Conservation (phyloP, 2,113 vertebrate species). For the Hippocampus barbouri region DNA sequence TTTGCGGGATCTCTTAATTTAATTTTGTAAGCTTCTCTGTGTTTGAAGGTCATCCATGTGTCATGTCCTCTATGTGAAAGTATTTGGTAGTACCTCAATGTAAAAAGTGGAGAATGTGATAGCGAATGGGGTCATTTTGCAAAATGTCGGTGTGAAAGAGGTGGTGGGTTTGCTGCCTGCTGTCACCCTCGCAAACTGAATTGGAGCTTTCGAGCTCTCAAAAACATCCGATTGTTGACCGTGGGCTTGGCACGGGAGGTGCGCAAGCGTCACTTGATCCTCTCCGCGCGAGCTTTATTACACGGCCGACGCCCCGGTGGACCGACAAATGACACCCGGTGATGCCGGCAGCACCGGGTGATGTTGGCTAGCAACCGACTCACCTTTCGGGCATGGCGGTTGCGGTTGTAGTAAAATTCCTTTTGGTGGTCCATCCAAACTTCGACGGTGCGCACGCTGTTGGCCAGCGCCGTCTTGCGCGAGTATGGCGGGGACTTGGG, state of each 20-base stretch:
- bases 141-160: not conserved
- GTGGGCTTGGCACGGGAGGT: not conserved
- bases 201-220: not conserved
- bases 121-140: not conserved
- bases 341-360: not conserved
- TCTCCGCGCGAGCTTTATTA: conserved; percentile 43
- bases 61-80: not conserved
- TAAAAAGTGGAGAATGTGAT: too few species aligned
- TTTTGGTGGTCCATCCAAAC: conserved; percentile 98
- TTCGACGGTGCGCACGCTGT: conserved; percentile 91
- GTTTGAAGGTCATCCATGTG: not conserved
- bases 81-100: not conserved
- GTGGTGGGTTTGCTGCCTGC: too few species aligned
- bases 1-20: not conserved
- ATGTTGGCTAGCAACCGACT: conserved; percentile 39
- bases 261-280: not conserved
- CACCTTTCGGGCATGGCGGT: conserved; percentile 87
- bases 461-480: conserved; percentile 89
- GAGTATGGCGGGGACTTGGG: conserved; percentile 95
- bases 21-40: too few species aligned
- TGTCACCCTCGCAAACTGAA: not conserved
- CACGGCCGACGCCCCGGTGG: conserved; percentile 1
- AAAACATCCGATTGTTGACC: not conserved
- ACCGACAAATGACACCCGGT: conserved; percentile 44
- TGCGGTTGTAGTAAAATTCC: conserved; percentile 91